Evolutionary conservation across 2,113 vertebrate genomes (phyloP), one percentile per base, ranked within the genome.

Genomic region (Sebastes fasciatus): DNA sequence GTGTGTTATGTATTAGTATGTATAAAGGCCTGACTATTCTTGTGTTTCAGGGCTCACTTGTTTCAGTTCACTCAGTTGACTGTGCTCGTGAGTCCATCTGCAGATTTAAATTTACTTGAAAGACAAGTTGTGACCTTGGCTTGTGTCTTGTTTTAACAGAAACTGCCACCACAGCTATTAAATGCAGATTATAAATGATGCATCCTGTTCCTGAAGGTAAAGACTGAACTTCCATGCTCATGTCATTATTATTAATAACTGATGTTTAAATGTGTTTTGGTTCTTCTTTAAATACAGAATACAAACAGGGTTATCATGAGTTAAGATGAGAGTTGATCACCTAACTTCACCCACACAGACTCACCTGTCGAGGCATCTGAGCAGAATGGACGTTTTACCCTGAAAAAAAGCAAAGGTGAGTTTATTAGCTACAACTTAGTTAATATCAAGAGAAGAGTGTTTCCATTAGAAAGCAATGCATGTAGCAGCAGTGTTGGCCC

Each of bases 361-460:
- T 80, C 92, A 99, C 98, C 97, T 97, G 89, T 99, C 98, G 68
- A 99, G 96, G 85, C 96, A 99, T 75, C 97, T 89, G 78, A 98
- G 95, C 65, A 99, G 95, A 93, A 99, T 96, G 19, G 97, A 97
- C 52, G 97, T 98, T 94, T 99, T 99, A 63, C 98, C 98, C 95
- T 96, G 55, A 55, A 80, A 85, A 21, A 4, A 65, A 69, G 8
- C 23, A 42, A 13, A 61, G 0, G 1, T 42, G 8, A 12, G 8
- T 2, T 65, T 45, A 60, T 11, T 2, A n/a, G 13, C 21, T 2
- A 4, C 12, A 62, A n/a, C 8, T 7, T 26, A 2, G 16, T 21
- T 66, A 0, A 8, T 19, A 26, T n/a, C 13, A 61, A 16, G 12
- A 54, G 14, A 21, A 42, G 7, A 2, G 45, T 17, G 19, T 52